Evolutionary conservation across 2,888 invertebrate species (phyloP).

Genomic region (Micropterix aruncella): DNA sequence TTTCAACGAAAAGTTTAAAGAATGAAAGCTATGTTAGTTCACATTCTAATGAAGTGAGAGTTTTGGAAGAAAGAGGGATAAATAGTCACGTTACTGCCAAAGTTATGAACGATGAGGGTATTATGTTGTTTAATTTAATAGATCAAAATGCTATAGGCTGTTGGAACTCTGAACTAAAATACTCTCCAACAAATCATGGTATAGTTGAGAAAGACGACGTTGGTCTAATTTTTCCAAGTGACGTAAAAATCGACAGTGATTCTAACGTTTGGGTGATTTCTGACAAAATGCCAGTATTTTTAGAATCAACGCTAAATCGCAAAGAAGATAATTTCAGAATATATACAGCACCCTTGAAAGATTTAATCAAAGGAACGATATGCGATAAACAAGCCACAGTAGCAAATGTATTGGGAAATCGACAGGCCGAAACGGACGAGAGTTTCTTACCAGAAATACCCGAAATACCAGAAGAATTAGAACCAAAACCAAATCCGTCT

Average conservation of each 20-base stretch:
- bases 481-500: too few relatives aligned
- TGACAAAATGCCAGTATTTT: conserved; percentile 69
- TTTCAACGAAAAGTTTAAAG: conserved; percentile 58
- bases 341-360: conserved; percentile 51
- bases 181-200: conserved; percentile 49
- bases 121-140: conserved; percentile 64
- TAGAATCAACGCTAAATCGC: conserved; percentile 53
- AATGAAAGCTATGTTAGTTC: conserved; percentile 50
- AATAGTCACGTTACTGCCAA: conserved; percentile 58
- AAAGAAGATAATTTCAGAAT: conserved; percentile 68
- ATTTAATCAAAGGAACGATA: conserved; percentile 53
- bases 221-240: conserved; percentile 64
- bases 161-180: conserved; percentile 58
- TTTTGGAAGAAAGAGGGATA: conserved; percentile 49
- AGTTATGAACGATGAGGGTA: conserved; percentile 59
- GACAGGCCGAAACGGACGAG: too few relatives aligned
- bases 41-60: conserved; percentile 57
- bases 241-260: conserved; percentile 60
- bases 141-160: conserved; percentile 75
- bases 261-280: conserved; percentile 69
- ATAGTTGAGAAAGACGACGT: conserved; percentile 63
- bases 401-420: too few relatives aligned
- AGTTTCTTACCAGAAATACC: too few relatives aligned
- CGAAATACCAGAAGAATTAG: too few relatives aligned
- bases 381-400: too few relatives aligned